phyloP scores from a whole-genome alignment of 2,113 vertebrate genomes.

The Hemiprocne comata region DNA sequence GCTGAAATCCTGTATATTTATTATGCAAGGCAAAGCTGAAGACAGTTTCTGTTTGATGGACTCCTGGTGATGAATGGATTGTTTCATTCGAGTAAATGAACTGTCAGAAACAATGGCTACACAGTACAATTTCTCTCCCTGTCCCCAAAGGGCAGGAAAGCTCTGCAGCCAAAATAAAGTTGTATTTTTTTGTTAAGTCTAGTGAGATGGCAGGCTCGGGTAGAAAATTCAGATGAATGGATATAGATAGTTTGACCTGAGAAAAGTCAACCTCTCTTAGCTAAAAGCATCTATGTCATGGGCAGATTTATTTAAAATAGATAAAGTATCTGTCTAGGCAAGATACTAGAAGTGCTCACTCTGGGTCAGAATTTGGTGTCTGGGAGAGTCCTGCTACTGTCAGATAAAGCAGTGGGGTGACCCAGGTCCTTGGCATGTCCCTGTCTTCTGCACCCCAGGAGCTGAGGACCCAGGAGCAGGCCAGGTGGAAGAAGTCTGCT shows the following conservation, averaged over 20 bases:
- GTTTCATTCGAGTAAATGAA: conserved; percentile 68
- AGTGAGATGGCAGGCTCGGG: not conserved
- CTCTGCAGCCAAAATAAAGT: conserved; percentile 21
- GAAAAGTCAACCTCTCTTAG: not conserved
- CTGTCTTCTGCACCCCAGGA: not conserved
- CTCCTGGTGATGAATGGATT: conserved; percentile 65
- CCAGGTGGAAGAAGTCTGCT: not conserved
- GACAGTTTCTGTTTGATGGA: conserved; percentile 52
- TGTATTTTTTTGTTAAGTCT: not conserved
- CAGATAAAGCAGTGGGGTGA: not conserved
- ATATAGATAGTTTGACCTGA: not conserved
- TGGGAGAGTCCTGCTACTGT: not conserved
- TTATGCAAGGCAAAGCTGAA: conserved; percentile 47
- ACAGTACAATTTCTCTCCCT: conserved; percentile 11
- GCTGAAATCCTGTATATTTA: conserved; percentile 71
- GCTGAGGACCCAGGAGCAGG: not conserved
- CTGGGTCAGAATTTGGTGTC: not conserved
- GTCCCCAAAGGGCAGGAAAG: conserved; percentile 49
- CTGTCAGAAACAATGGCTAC: conserved; percentile 70
- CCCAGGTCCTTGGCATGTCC: not conserved
- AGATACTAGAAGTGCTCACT: fast-evolving
- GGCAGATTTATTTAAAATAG: not conserved
- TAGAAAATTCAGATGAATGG: not conserved
- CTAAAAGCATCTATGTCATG: not conserved
- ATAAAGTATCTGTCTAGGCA: not conserved